Evolutionary conservation across 1,140 invertebrate species (phyloP).

Genomic region (Drosophila ananassae): DNA sequence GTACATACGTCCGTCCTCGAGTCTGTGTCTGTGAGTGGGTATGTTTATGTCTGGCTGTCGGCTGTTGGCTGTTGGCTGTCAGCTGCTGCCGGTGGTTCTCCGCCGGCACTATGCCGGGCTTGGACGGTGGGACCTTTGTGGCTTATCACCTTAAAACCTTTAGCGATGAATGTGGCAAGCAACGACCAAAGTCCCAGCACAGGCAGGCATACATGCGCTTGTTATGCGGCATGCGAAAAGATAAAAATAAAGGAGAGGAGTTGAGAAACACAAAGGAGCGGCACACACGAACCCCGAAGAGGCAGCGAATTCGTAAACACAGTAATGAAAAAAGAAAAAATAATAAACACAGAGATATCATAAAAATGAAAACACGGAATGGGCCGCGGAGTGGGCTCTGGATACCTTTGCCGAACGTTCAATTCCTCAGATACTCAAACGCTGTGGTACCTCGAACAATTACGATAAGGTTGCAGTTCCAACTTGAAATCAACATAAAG

Average conservation of each 20-base stretch:
- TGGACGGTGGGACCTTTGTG: constrained; percentile 35
- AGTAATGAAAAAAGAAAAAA: constrained; percentile 22
- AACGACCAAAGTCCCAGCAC: constrained; percentile 15
- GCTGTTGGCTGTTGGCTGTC: constrained; percentile 6
- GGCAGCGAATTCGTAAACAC: constrained; percentile 50
- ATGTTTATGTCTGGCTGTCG: constrained; percentile 42
- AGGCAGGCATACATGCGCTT: constrained; percentile 39
- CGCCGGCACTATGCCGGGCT: constrained; percentile 4
- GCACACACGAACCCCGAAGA: not conserved
- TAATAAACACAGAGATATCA: constrained; percentile 45
- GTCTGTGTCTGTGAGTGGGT: constrained; percentile 6
- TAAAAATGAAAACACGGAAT: constrained; percentile 35
- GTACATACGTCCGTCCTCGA: not conserved
- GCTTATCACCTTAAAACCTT: constrained; percentile 54
- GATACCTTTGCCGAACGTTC: constrained; percentile 18
- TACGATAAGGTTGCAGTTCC: not conserved
- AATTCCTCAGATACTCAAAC: not conserved
- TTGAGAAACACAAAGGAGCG: constrained; percentile 17
- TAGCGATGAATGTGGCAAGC: constrained; percentile 39
- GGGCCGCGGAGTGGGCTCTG: not conserved
- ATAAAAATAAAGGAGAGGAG: constrained; percentile 45
- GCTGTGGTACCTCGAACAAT: not conserved
- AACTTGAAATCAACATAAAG: not conserved
- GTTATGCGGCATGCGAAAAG: constrained; percentile 31
- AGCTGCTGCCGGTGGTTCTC: constrained; percentile 36